Conservation (phyloP, 1,140 invertebrate species). For the Bactericera cockerelli region DNA sequence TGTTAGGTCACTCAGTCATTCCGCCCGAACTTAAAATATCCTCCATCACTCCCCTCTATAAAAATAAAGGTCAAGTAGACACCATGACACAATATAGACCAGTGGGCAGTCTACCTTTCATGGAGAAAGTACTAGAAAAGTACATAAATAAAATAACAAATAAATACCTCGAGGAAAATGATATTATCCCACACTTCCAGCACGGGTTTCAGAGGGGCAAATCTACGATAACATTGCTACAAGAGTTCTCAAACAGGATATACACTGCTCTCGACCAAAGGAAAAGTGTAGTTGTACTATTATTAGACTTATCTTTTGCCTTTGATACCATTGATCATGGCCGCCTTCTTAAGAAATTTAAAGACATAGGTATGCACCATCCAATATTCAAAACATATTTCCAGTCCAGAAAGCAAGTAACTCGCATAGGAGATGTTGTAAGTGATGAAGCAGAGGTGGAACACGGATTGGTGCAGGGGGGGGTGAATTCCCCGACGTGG, state of each 20-base stretch:
- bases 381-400: neutral
- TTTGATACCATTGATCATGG: neutral
- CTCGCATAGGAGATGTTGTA: neutral
- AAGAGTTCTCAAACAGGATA: neutral
- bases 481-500: neutral
- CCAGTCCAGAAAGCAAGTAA: neutral
- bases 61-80: neutral
- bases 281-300: neutral
- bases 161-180: neutral
- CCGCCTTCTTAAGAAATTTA: neutral
- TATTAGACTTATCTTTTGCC: neutral
- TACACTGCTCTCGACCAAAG: neutral
- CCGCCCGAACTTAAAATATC: neutral
- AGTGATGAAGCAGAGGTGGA: neutral
- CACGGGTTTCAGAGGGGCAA: neutral
- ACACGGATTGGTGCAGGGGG: neutral
- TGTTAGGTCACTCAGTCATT: neutral
- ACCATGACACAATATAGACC: neutral
- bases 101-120: neutral
- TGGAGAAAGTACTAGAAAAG: neutral
- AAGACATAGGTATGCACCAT: neutral
- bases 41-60: neutral
- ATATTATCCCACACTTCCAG: neutral
- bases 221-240: neutral
- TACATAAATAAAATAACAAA: neutral